phyloP scores from a whole-genome alignment of 2,888 invertebrate species.

The Epiblema foenella region DNA sequence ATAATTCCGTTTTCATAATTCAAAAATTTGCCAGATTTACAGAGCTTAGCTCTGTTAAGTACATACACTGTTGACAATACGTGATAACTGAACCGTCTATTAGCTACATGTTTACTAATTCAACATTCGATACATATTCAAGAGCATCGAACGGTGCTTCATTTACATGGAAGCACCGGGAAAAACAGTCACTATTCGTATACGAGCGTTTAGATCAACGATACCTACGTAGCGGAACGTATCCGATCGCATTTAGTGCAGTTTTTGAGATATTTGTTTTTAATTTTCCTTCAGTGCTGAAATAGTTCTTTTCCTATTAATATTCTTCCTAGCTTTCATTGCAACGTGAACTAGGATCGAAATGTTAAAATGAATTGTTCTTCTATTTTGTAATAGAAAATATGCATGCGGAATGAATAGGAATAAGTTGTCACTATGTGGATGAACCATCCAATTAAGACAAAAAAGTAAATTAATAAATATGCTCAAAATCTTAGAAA shows the following conservation, averaged over 20 bases:
- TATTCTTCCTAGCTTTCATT: not conserved
- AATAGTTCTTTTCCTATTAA: not conserved
- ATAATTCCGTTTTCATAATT: no score
- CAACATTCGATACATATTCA: constrained; percentile 53
- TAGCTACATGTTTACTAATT: constrained; percentile 41
- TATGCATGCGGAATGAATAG: no score
- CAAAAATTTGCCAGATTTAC: no score
- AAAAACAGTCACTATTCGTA: constrained; percentile 38
- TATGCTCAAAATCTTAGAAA: no score
- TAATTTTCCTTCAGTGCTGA: not conserved
- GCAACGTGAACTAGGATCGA: not conserved
- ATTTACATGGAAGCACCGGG: constrained; percentile 51
- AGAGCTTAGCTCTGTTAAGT: no score
- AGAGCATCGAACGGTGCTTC: constrained; percentile 52
- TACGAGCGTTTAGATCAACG: constrained; percentile 16
- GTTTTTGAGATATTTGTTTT: not conserved
- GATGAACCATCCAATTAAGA: no score
- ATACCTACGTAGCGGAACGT: constrained; percentile 12
- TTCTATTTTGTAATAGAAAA: not conserved
- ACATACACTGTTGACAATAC: constrained; percentile 3
- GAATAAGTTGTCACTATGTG: no score
- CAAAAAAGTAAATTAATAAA: no score
- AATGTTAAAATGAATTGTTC: not conserved
- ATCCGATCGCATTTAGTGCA: not conserved
- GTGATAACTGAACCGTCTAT: constrained; percentile 25